phyloP scores from a whole-genome alignment of 2,113 vertebrate genomes.

The Gila orcuttii region DNA sequence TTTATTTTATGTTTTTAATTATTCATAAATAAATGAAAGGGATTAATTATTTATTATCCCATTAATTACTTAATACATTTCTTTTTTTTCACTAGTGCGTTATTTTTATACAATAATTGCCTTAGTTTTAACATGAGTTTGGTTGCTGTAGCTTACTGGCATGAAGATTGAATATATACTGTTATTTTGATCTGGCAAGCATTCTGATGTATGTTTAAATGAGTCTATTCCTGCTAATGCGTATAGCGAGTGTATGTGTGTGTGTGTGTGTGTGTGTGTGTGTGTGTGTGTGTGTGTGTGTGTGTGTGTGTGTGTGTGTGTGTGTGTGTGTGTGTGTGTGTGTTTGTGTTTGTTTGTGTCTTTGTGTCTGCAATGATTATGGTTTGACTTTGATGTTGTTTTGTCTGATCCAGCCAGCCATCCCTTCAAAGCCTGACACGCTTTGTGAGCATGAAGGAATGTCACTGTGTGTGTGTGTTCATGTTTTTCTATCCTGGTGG shows the following conservation, averaged over 20 bases:
- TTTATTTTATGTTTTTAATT: neutral
- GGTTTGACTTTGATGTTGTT: conserved; percentile 77
- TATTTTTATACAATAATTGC: neutral
- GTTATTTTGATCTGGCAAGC: neutral
- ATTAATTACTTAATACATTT: neutral
- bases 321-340: conserved; percentile 63
- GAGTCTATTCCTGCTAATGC: conserved; percentile 21
- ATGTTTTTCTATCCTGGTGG: no score
- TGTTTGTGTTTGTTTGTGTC: conserved; percentile 57
- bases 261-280: conserved; percentile 66
- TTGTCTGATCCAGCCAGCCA: conserved; percentile 72
- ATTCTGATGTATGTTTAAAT: conserved; percentile 5
- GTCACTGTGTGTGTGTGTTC: conserved; percentile 64
- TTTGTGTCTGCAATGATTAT: conserved; percentile 51
- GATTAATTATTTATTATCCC: neutral
- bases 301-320: conserved; percentile 59
- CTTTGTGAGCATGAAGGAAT: conserved; percentile 72
- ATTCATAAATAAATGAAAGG: neutral
- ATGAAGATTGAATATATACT: neutral
- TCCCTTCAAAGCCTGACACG: conserved; percentile 71
- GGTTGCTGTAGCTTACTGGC: neutral
- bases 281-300: conserved; percentile 69
- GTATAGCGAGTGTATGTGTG: conserved; percentile 62
- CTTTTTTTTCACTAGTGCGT: neutral
- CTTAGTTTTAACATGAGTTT: neutral